Conservation (phyloP, 1,140 invertebrate genomes). For the Listronotus bonariensis region DNA sequence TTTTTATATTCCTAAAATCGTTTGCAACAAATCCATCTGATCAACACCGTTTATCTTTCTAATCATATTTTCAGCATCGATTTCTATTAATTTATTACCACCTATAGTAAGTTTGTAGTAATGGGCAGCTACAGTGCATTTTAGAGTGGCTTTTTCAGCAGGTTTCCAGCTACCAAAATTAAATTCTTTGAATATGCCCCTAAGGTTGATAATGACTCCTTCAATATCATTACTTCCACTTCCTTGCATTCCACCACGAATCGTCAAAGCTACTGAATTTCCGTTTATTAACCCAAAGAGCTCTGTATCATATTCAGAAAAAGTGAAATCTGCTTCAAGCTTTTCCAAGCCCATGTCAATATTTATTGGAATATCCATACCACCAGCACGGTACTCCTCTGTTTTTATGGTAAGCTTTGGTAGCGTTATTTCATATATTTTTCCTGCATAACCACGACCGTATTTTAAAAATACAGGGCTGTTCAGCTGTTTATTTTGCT, state of each 20-base stretch:
- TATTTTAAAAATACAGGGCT: too few species aligned
- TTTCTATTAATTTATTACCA: too few species aligned
- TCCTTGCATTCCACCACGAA: background rate
- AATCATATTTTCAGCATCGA: too few species aligned
- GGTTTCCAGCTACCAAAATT: background rate
- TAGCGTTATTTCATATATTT: background rate
- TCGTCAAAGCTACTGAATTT: background rate
- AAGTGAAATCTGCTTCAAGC: background rate
- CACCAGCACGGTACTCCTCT: background rate
- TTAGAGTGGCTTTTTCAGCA: conserved; percentile 1
- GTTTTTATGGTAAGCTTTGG: conserved; percentile 1
- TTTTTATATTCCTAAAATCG: too few species aligned
- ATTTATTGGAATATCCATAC: conserved; percentile 1
- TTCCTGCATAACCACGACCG: background rate
- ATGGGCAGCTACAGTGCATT: too few species aligned
- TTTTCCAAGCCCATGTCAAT: background rate
- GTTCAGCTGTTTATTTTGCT: too few species aligned
- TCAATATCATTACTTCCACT: conserved; percentile 1
- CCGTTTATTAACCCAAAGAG: background rate
- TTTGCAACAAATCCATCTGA: too few species aligned
- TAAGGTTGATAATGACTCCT: background rate
- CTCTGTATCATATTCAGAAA: background rate
- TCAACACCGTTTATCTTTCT: too few species aligned
- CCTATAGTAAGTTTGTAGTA: too few species aligned
- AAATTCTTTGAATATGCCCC: background rate